A percentile compares a stretch with the other conserved stretches of the same genome.
Conservation (phyloP, 2,113 vertebrate species). For the Oenanthe melanoleuca region DNA sequence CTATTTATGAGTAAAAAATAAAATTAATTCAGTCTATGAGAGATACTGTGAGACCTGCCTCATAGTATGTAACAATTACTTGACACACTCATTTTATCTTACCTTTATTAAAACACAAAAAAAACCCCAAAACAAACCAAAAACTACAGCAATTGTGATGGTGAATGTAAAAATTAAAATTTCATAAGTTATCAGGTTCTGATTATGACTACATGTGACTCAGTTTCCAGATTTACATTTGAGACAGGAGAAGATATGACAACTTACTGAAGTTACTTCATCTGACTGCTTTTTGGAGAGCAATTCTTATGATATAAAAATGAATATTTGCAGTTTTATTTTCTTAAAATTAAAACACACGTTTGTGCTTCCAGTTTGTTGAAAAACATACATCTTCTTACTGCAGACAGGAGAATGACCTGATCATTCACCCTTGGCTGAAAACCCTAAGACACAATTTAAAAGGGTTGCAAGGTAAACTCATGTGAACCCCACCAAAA, state of each 20-base stretch:
- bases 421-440: neutral
- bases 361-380: neutral
- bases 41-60: neutral
- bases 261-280: neutral
- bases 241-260: neutral
- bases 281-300: neutral
- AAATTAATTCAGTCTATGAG: neutral
- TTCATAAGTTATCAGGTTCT: neutral
- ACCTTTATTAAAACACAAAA: neutral
- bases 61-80: neutral
- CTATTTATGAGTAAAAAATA: neutral
- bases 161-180: constrained; percentile 9
- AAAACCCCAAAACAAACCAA: neutral
- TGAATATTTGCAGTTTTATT: neutral
- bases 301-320: neutral
- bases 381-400: neutral
- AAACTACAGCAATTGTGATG: neutral
- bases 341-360: neutral
- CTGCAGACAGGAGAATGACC: neutral
- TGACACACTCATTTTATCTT: neutral
- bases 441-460: neutral
- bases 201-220: neutral
- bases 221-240: neutral
- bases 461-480: neutral
- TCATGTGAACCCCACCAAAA: neutral